A percentile compares a stretch with the other conserved stretches of the same genome.
Evolutionary conservation across 1,140 invertebrate genomes (phyloP).

Genomic region (Caenorhabditis latens): DNA sequence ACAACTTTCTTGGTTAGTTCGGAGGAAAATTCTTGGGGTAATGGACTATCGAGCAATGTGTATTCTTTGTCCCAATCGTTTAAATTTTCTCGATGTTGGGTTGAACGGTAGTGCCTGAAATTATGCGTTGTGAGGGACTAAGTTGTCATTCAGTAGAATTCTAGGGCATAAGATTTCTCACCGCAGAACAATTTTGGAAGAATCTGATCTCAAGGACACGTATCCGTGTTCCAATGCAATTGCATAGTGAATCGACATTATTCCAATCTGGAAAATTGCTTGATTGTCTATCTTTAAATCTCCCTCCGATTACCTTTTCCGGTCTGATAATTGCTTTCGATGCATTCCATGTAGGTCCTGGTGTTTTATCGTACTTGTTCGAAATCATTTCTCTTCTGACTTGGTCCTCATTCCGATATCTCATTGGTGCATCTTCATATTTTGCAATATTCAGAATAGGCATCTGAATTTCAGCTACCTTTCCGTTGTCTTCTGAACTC

Average conservation of each 20-base stretch:
- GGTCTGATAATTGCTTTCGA: conserved; percentile 3
- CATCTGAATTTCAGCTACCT: neutral
- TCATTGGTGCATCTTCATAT: neutral
- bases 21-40: too few species aligned
- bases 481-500: neutral
- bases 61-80: too few species aligned
- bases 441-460: neutral
- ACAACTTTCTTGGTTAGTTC: too few species aligned
- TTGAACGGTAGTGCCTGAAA: too few species aligned
- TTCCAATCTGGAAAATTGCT: neutral
- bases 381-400: neutral
- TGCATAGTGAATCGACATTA: neutral
- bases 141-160: too few species aligned
- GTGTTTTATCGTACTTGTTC: neutral
- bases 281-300: too few species aligned
- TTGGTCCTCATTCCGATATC: neutral
- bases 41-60: too few species aligned
- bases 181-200: too few species aligned
- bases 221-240: neutral
- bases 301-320: neutral
- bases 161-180: too few species aligned
- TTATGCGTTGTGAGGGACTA: too few species aligned
- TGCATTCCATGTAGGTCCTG: neutral
- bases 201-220: too few species aligned
- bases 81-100: too few species aligned